Evolutionary conservation across 2,797 vertebrate genomes (phyloP), one percentile per base, ranked within the genome.

Genomic region (Bradypodion pumilum): DNA sequence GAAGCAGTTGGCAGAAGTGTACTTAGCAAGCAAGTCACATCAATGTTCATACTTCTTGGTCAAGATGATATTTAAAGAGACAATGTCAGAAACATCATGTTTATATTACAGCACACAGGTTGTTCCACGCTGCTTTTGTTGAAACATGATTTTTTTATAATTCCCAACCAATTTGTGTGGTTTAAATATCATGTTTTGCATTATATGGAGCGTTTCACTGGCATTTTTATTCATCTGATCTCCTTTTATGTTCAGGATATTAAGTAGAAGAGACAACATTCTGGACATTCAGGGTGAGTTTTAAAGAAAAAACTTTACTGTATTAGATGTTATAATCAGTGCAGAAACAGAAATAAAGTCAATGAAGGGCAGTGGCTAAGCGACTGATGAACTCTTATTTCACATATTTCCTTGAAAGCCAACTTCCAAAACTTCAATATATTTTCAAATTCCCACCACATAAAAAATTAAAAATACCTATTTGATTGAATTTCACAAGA

Each of bases 1-100:
- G 88, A 89, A 90, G 60, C 83, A 73, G 86, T 81, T 80, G 37
- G 75, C 81, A 84, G 92, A 85, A 80, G 92, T 92, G 81, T 83
- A 81, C 87, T 90, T 42, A 77, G 83, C 76, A 60, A 59, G 73
- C 0, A 68, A 7, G 59, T 86, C 83, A 78, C 74, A 8, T 62
- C 77, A 0, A 37, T 80, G 80, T 62, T 9, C 81, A 78, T 19
- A 8, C 79, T 79, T 72, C 74, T 83, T 72, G 78, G 87, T 85
- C 82, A 23, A 13, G 77, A 49, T 0, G 2, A 19, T 81, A 63
- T 68, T 77, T 85, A 87, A 81, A 90, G 72, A 84, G 69, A 82
- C 76, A 75, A 35, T 23, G 23, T 65, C 66, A n/a, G 86, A 88
- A 85, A 87, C 74, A 60, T 15, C 16, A 76, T 32, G 25, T 32